Evolutionary conservation across 2,113 vertebrate species (phyloP), one percentile per base, ranked within the genome.

Genomic region (Hippocampus abdominalis): DNA sequence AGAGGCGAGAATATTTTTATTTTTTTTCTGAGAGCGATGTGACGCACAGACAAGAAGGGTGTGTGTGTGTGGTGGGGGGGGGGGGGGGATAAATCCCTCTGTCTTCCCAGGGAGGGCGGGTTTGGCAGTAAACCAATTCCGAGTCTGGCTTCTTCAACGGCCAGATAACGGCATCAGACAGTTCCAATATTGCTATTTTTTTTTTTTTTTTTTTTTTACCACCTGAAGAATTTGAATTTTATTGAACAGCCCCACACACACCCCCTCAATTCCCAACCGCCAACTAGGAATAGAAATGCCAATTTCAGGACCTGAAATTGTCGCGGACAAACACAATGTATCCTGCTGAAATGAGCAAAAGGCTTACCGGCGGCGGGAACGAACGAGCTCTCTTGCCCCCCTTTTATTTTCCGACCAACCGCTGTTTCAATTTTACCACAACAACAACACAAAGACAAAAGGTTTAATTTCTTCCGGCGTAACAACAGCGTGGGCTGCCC

Each of bases 71-170:
- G 8, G 2, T 25, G 18, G 32, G 16, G 60, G 5, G 36, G 20
- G 16, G 39, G 36, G 85, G 88, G 85, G 82, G 85, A 91, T 91
- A 90, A 92, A 91, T 91, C 89, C 90, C 87, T 90, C 85, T 85
- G 82, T 87, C 88, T 90, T 88, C 84, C 79, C 78, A 54, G 82
- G 82, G 75, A 88, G 86, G 77, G 75, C 79, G 27, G 57, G 82
- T 88, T 88, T 91, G 91, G 89, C 89, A 88, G 88, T 79, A 86
- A 88, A 91, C 90, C 89, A 89, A 88, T 89, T 90, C 80, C 76
- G 84, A 89, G 87, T 84, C 86, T 81, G 84, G 77, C 85, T 85
- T 90, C 85, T 88, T 88, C 86, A 89, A 88, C 83, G 83, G 79
- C 79, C 87, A 88, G 86, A 90, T 91, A 91, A 90, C 82, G 21